Percentiles rank a stretch among this genome's conserved stretches.
These are phyloP conservation scores for Actinia equina DNA, from an alignment of 64 coral and sea anemone species.

Conservation along the genomic window DNA sequence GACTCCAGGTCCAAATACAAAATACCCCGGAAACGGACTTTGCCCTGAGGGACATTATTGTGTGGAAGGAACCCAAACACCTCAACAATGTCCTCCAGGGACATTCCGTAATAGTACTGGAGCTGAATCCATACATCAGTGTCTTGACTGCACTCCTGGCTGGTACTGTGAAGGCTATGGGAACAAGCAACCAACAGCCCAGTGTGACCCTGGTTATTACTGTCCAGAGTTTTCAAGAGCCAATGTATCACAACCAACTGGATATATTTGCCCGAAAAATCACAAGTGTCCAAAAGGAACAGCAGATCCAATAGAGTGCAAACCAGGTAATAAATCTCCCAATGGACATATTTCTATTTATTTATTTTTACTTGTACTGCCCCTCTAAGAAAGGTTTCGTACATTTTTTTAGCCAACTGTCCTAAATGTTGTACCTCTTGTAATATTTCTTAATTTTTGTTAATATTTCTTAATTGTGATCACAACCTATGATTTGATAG, in stretches of 20 bases:
- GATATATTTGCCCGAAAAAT: constrained; percentile 63
- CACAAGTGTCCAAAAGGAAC: constrained; percentile 67
- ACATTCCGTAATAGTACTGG: constrained; percentile 97
- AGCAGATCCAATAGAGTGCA: constrained; percentile 61
- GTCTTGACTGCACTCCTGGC: constrained; percentile 84
- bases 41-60: constrained; percentile 83
- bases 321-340: constrained; percentile 37
- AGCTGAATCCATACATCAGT: constrained; percentile 63
- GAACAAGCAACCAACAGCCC: constrained; percentile 62
- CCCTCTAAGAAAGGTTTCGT: too few relatives aligned
- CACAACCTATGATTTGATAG: too few relatives aligned
- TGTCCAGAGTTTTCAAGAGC: constrained; percentile 75
- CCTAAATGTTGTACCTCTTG: too few relatives aligned
- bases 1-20: constrained; percentile 50
- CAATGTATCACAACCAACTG: constrained; percentile 75
- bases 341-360: too few relatives aligned
- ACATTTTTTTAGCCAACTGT: too few relatives aligned
- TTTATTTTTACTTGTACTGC: too few relatives aligned
- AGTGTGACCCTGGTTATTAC: constrained; percentile 69
- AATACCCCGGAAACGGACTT: constrained; percentile 68
- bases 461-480: too few relatives aligned
- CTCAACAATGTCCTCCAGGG: constrained; percentile 72
- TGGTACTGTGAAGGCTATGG: constrained; percentile 81
- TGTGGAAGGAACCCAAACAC: constrained; percentile 56
- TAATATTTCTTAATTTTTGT: too few relatives aligned